Evolutionary conservation across 2,797 vertebrate species (phyloP).

Genomic region (Falco rusticolus): DNA sequence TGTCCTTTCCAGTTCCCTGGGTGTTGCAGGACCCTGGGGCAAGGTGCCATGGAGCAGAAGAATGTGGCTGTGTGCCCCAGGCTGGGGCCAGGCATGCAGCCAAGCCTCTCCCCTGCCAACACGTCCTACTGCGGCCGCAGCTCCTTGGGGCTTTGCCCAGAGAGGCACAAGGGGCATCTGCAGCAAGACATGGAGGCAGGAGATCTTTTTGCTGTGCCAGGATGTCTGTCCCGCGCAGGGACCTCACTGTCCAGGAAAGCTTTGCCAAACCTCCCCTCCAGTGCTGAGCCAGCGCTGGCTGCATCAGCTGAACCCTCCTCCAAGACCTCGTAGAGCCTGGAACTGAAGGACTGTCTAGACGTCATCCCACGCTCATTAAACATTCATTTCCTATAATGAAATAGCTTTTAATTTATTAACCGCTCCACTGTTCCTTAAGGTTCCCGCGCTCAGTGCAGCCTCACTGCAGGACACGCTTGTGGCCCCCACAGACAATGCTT

Average conservation of each 20-base stretch:
- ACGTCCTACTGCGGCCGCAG: background rate
- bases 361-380: conserved; percentile 63
- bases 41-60: background rate
- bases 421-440: background rate
- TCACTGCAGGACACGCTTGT: background rate
- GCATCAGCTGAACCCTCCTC: background rate
- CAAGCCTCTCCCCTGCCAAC: background rate
- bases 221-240: rapidly evolving
- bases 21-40: background rate
- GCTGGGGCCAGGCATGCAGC: background rate
- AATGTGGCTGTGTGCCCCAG: background rate
- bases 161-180: background rate
- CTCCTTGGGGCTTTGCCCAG: conserved; percentile 14
- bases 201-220: background rate
- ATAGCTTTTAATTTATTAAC: conserved; percentile 62
- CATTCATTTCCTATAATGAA: conserved; percentile 68
- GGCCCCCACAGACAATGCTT: rapidly evolving
- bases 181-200: background rate
- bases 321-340: background rate
- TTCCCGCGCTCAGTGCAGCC: rapidly evolving
- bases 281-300: background rate
- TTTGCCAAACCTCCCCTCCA: background rate
- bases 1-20: background rate
- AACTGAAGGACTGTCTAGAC: conserved; percentile 16
- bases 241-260: background rate